Base-by-base conservation (phyloP, 1,140 invertebrate species). In the Muscidifurax raptorellus region DNA sequence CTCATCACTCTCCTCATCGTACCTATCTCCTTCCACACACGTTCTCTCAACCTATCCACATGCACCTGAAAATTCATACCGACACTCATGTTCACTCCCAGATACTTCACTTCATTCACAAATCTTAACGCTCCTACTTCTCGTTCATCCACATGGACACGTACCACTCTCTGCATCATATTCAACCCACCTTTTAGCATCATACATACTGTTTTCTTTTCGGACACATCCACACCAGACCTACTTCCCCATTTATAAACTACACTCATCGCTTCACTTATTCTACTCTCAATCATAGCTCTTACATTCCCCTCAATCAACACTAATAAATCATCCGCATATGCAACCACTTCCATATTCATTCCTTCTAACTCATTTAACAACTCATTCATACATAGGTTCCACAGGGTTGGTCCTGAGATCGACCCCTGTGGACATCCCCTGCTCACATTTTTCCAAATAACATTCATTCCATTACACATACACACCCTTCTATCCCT, bases 321-420 rank as follows among this genome's bases (percentile, higher is more conserved):
- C 18, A 87, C 18, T 5, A 87, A 67, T 0, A 88, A 40, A 79
- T 89, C 87, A 74, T 89, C 88, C 6, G 88, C 88, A 86, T 89
- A 89, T 0, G 88, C 89, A 44, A 87, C 83, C 12, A 83, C 82
- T 25, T 87, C 77, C 25, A 25, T 72, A 1, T 66, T 25, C 18
- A n/a, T 18, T 2, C 59, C 40, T 59, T 64, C n/a, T 1, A 89
- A 28, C 7, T 36, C n/a, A 22, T 71, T 25, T 40, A 89, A 64
- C 25, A 90, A 25, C 3, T 85, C 77, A 85, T 90, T 85, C 86
- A 89, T 86, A 74, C 84, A 83, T 4, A 89, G 44, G 32, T 90
- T 89, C 87, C 88, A 89, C 40, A 88, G 75, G 27, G 77, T 71
- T 64, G 86, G 88, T 25, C 86, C 87, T 80, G 64, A 76, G 52